These are phyloP conservation scores for Apodemia hepburni DNA, from an alignment of 2,888 invertebrate species.

Conservation along the genomic window DNA sequence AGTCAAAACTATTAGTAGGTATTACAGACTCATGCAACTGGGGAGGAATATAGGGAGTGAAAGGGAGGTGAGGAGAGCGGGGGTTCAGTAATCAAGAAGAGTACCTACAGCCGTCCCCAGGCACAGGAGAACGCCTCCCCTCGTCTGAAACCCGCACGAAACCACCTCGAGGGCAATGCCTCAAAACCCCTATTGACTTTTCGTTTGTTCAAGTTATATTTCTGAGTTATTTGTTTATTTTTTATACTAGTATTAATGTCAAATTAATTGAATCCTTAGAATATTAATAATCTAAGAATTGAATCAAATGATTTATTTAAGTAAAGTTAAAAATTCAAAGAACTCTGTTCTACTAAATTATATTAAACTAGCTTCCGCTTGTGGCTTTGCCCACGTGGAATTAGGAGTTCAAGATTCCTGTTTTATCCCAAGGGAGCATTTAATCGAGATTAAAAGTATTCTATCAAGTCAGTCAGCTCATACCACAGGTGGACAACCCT, in stretches of 20 bases:
- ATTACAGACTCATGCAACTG: slow-evolving; percentile 58
- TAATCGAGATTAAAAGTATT: too few relatives aligned
- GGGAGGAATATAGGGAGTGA: slow-evolving; percentile 43
- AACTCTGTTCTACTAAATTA: too few relatives aligned
- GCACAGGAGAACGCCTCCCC: slow-evolving; percentile 42
- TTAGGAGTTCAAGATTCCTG: too few relatives aligned
- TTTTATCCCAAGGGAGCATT: too few relatives aligned
- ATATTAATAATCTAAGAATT: too few relatives aligned
- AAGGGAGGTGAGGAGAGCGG: slow-evolving; percentile 40
- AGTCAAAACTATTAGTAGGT: slow-evolving; percentile 37
- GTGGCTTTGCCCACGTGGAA: too few relatives aligned
- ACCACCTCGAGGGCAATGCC: slow-evolving; percentile 70
- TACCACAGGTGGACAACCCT: too few relatives aligned
- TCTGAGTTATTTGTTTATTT: slow-evolving; percentile 57
- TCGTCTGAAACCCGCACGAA: slow-evolving; percentile 44
- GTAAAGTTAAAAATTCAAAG: too few relatives aligned
- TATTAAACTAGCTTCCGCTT: too few relatives aligned
- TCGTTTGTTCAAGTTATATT: slow-evolving; percentile 63
- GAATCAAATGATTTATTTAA: too few relatives aligned
- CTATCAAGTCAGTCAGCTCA: too few relatives aligned
- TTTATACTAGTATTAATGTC: slow-evolving; percentile 16
- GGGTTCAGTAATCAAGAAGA: slow-evolving; percentile 78
- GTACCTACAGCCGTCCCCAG: slow-evolving; percentile 70
- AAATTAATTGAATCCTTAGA: too few relatives aligned
- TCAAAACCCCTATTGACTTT: slow-evolving; percentile 76